These are phyloP conservation scores for Mactra quadrangularis DNA, from an alignment of 1,140 invertebrate species.

Conservation along the genomic window DNA sequence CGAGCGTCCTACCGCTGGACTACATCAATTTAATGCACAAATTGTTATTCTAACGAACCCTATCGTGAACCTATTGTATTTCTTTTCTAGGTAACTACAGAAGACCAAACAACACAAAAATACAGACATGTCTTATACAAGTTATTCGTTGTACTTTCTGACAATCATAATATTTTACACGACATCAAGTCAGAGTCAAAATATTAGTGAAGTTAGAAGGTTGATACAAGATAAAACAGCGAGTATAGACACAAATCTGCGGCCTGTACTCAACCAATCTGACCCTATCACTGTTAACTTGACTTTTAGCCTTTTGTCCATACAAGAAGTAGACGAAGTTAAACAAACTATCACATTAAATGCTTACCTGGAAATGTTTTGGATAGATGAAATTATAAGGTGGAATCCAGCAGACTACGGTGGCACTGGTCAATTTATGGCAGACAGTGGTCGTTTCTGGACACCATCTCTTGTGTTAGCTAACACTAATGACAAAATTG, in stretches of 20 bases:
- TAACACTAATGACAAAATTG: background rate
- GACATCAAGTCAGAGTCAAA: too few species aligned
- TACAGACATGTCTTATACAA: too few species aligned
- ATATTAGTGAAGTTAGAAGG: too few species aligned
- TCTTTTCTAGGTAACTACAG: too few species aligned
- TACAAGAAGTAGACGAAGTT: constrained; percentile 38
- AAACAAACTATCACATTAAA: constrained; percentile 10
- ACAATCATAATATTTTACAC: too few species aligned
- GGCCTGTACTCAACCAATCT: constrained; percentile 31
- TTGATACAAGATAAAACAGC: too few species aligned
- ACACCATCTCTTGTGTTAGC: constrained; percentile 17
- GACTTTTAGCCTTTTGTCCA: background rate
- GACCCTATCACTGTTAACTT: constrained; percentile 3
- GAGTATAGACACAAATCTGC: background rate
- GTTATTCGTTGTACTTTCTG: too few species aligned
- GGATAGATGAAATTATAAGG: constrained; percentile 36
- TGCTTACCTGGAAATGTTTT: background rate
- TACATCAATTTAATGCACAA: too few species aligned
- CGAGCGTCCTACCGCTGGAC: too few species aligned
- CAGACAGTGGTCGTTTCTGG: constrained; percentile 11
- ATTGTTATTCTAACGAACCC: too few species aligned
- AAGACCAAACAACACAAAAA: too few species aligned
- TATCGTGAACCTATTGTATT: too few species aligned
- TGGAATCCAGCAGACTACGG: constrained; percentile 45
- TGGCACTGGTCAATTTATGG: constrained; percentile 4